Conservation (phyloP, 2,888 invertebrate species). For the Abscondita cerata region DNA sequence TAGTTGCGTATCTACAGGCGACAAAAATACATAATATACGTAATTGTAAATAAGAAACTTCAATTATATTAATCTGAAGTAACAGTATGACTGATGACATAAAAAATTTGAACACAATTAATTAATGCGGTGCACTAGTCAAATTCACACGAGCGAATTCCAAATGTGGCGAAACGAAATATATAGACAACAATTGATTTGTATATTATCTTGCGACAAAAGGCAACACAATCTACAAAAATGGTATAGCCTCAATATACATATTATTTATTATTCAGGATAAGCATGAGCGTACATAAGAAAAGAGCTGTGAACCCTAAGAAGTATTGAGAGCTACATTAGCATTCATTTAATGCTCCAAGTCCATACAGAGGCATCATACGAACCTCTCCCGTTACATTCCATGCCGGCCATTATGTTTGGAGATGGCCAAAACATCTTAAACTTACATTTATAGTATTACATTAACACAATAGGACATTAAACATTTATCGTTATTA, state of each 20-base stretch:
- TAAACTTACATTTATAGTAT: conserved; percentile 2
- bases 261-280: conserved; percentile 28
- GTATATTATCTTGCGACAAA: conserved; percentile 4
- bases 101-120: background rate
- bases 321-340: conserved; percentile 46
- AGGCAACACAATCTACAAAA: conserved; percentile 19
- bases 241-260: conserved; percentile 26
- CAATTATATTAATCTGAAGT: background rate
- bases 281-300: conserved; percentile 28
- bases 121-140: background rate
- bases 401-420: conserved; percentile 45
- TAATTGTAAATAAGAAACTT: background rate
- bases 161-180: no score
- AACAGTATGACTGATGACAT: background rate
- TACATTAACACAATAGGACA: background rate
- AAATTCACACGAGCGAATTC: background rate
- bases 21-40: no score
- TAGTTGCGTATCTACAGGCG: no score
- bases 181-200: background rate
- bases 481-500: background rate
- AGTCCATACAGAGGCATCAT: conserved; percentile 45
- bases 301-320: conserved; percentile 35
- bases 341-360: conserved; percentile 41
- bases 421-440: conserved; percentile 49
- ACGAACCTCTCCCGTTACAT: conserved; percentile 46